Evolutionary conservation across 2,113 vertebrate genomes (phyloP).

Genomic region (Rhabdomys dilectus): DNA sequence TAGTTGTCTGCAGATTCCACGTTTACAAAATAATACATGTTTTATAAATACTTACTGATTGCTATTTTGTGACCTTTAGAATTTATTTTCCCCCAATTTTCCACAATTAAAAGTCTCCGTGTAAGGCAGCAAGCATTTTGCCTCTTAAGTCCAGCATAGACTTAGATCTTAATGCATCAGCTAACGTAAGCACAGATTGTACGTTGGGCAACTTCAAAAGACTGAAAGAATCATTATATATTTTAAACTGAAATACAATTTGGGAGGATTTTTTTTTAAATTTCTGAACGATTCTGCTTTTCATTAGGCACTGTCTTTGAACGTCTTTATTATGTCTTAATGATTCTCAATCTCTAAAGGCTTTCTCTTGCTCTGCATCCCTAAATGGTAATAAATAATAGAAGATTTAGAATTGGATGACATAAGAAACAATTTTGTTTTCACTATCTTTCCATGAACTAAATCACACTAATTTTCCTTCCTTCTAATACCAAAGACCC

Average conservation of each 20-base stretch:
- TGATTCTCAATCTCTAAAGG: slow-evolving; percentile 65
- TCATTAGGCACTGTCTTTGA: slow-evolving; percentile 76
- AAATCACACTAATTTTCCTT: slow-evolving; percentile 57
- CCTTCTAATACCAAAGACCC: slow-evolving; percentile 33
- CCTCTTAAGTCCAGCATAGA: slow-evolving; percentile 49
- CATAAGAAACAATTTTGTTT: slow-evolving; percentile 63
- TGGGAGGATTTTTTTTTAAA: not conserved
- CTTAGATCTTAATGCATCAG: slow-evolving; percentile 51
- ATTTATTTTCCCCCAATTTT: slow-evolving; percentile 53
- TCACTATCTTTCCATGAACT: slow-evolving; percentile 47
- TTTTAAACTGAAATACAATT: slow-evolving; percentile 70
- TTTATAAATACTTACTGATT: slow-evolving; percentile 36
- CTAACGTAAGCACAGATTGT: slow-evolving; percentile 30
- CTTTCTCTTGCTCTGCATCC: slow-evolving; percentile 60
- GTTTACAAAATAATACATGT: slow-evolving; percentile 23
- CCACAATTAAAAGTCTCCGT: slow-evolving; percentile 25
- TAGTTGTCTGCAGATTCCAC: slow-evolving; percentile 2
- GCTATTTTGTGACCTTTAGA: slow-evolving; percentile 38
- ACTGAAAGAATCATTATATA: slow-evolving; percentile 55
- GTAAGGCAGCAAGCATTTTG: slow-evolving; percentile 44
- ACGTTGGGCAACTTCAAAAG: slow-evolving; percentile 69
- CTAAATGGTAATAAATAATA: slow-evolving; percentile 65
- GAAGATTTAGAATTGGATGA: slow-evolving; percentile 67
- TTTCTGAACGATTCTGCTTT: slow-evolving; percentile 75
- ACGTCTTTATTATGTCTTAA: slow-evolving; percentile 72